Evolutionary conservation across 2,113 vertebrate species (phyloP).

Genomic region (Struthio camelus): DNA sequence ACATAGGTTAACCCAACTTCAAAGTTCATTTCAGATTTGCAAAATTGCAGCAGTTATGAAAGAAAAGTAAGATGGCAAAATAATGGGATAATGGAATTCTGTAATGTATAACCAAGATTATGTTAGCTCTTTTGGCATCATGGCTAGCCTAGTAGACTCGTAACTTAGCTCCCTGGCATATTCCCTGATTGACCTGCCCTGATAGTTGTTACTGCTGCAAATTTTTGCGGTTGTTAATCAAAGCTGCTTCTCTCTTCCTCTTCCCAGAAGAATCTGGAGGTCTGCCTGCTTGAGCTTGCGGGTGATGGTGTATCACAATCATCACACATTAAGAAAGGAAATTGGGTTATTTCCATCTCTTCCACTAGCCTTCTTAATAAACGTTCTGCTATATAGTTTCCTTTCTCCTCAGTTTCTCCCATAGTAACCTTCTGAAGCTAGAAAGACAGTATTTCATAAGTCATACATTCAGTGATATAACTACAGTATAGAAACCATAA

Average conservation of each 20-base stretch:
- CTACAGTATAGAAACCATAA: background rate
- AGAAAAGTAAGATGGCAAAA: background rate
- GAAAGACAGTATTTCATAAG: background rate
- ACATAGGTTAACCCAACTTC: background rate
- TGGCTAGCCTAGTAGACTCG: background rate
- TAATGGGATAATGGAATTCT: accelerated
- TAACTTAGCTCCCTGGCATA: accelerated
- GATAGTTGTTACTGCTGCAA: background rate
- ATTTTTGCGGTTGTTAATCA: background rate
- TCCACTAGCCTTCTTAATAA: background rate
- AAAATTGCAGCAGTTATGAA: background rate
- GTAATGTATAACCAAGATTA: background rate
- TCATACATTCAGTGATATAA: background rate
- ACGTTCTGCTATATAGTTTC: background rate
- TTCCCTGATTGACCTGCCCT: background rate
- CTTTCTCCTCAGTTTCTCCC: background rate
- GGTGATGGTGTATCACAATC: background rate
- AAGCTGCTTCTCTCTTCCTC: background rate
- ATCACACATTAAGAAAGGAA: background rate
- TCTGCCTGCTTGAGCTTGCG: background rate
- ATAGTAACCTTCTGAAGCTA: background rate
- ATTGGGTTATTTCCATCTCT: background rate
- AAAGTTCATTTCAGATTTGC: background rate
- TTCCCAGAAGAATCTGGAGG: background rate
- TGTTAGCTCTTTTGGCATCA: background rate